A percentile compares a stretch with the other conserved stretches of the same genome.
phyloP scores from a whole-genome alignment of 2,888 invertebrate genomes.

The Portevinia maculata region DNA sequence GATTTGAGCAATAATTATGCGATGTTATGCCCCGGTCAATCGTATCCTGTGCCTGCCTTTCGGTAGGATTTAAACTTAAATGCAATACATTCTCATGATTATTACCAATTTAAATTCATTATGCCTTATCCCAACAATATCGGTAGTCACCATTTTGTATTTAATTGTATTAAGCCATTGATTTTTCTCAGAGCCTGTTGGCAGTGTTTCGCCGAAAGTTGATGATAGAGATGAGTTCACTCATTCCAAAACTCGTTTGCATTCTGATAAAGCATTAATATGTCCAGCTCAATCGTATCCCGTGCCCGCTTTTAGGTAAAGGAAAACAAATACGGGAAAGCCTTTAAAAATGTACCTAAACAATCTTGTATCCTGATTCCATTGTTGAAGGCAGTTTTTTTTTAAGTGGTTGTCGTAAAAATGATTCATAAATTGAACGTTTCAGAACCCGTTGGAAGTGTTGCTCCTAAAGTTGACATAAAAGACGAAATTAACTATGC shows the following conservation, averaged over 20 bases:
- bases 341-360: not conserved
- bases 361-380: slow-evolving; percentile 81
- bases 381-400: slow-evolving; percentile 85
- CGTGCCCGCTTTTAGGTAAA: slow-evolving; percentile 81
- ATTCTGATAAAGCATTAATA: slow-evolving; percentile 84
- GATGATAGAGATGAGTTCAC: slow-evolving; percentile 86
- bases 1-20: slow-evolving; percentile 84
- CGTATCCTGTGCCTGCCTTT: slow-evolving; percentile 89
- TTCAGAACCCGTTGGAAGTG: slow-evolving; percentile 84
- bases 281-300: slow-evolving; percentile 86
- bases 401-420: slow-evolving; percentile 76
- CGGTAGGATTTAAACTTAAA: slow-evolving; percentile 82
- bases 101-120: not conserved
- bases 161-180: not conserved
- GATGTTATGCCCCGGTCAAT: slow-evolving; percentile 90
- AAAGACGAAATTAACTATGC: slow-evolving; percentile 84
- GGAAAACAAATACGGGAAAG: not conserved
- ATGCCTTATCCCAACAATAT: slow-evolving; percentile 75
- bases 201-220: slow-evolving; percentile 86
- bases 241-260: slow-evolving; percentile 78
- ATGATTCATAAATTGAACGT: slow-evolving; percentile 83
- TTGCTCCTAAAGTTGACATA: slow-evolving; percentile 85
- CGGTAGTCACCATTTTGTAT: not conserved
- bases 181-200: slow-evolving; percentile 83
- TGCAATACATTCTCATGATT: not conserved